Base-by-base conservation (phyloP, 2,797 vertebrate genomes). In the Eospalax fontanierii region DNA sequence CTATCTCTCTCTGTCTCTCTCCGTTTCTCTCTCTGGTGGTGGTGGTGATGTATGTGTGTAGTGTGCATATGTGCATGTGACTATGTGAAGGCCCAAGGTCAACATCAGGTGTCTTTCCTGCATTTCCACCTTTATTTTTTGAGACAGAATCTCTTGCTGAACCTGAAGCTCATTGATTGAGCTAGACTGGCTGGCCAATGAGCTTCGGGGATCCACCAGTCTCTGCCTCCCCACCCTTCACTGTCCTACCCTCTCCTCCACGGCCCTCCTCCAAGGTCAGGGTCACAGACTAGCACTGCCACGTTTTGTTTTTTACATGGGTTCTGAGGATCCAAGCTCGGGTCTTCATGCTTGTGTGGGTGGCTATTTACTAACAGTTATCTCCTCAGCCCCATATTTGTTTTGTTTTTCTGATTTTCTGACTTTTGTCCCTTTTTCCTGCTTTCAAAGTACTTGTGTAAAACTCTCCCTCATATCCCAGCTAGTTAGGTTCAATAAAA, bases 401-500 rank as follows among this genome's bases (percentile, higher is more conserved):
- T 59, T 84, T 75, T 19, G 6, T 50, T 95, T 90, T 76, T 38
- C 68, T 86, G 38, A 91, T 78, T 76, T 24, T 4, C 86, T 89
- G 26, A 84, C 40, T 87, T 66, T 89, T 95, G 14, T 12, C 33
- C 33, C 63, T 90, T 94, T 57, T 87, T 91, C 35, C 40, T 91
- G 46, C 50, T 93, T 59, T 94, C 78, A 84, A 46, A 70, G 33
- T 90, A 81, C 63, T 91, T 91, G 82, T 93, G 6, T 83, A 95
- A 94, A 91, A 70, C 43, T 50, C 2, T 11, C 5, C 50, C 40
- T 21, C 22, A 70, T 68, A 9, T 30, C 16, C 9, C 87, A 85
- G 18, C 88, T 96, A 38, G 59, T 30, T 82, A 89, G 63, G 40
- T 6, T 89, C 80, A 85, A n/a, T 2, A 70, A 87, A 92, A 18